These are phyloP conservation scores for Phalacrocorax brasilianus DNA, from an alignment of 2,113 vertebrate genomes.

Conservation along the genomic window DNA sequence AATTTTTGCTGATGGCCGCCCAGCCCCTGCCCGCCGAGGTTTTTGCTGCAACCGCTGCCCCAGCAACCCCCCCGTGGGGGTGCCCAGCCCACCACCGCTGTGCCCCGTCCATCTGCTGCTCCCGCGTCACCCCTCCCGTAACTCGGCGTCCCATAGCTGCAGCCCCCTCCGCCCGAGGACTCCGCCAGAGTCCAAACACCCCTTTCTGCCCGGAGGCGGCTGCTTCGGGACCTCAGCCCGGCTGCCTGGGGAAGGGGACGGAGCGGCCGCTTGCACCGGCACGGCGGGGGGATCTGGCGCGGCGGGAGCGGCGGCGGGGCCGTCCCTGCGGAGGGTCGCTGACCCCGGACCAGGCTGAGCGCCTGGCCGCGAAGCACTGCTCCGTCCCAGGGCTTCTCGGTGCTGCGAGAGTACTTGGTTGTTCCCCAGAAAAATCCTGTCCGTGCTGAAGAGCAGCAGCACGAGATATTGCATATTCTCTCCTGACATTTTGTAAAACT, in stretches of 20 bases:
- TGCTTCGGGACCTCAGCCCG: no score
- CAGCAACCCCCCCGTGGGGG: background rate
- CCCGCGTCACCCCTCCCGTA: background rate
- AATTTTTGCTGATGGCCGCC: background rate
- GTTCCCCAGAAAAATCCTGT: background rate
- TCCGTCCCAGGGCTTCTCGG: rapidly evolving
- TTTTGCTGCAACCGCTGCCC: background rate
- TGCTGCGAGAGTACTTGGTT: rapidly evolving
- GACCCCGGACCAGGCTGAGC: background rate
- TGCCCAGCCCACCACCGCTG: rapidly evolving
- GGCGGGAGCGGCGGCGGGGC: rapidly evolving
- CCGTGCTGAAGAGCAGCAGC: background rate
- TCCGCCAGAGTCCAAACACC: background rate
- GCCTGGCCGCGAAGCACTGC: rapidly evolving
- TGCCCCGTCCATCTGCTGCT: rapidly evolving
- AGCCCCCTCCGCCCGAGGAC: background rate
- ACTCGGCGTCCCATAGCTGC: rapidly evolving
- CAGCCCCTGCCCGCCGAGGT: background rate
- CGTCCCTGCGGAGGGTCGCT: rapidly evolving
- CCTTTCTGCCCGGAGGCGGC: background rate
- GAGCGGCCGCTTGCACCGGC: background rate
- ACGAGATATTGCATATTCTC: rapidly evolving
- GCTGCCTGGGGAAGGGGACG: rapidly evolving
- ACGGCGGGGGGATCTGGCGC: rapidly evolving
- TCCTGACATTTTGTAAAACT: background rate